These are phyloP conservation scores for Dipodomys ordii DNA, from an alignment of 2,113 vertebrate species.

Conservation along the genomic window DNA sequence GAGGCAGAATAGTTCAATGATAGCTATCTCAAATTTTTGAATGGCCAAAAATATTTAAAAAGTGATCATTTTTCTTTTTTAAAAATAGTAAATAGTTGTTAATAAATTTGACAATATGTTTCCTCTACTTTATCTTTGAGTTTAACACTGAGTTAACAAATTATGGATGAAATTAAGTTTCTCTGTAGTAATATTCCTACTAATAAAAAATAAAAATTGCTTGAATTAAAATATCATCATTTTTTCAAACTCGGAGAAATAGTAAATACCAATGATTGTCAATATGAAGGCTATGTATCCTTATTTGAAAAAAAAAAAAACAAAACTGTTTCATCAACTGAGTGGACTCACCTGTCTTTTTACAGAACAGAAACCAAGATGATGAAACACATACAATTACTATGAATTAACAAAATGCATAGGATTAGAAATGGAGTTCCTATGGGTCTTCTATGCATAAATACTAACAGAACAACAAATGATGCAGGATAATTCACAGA, in stretches of 20 bases:
- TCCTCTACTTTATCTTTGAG: background rate
- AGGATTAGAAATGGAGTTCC: background rate
- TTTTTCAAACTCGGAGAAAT: background rate
- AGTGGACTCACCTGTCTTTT: slow-evolving; percentile 3
- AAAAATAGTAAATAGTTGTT: background rate
- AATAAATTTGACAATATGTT: background rate
- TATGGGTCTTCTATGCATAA: background rate
- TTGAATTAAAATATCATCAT: background rate
- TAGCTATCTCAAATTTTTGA: too few species aligned
- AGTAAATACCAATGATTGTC: background rate
- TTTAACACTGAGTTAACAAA: background rate
- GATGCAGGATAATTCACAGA: background rate
- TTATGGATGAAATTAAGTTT: background rate
- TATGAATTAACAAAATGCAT: background rate
- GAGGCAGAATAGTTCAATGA: background rate
- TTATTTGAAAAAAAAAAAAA: background rate
- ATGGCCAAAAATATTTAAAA: background rate
- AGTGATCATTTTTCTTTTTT: background rate
- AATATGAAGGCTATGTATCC: background rate
- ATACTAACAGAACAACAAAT: background rate
- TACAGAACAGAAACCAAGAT: background rate
- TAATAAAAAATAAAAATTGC: background rate
- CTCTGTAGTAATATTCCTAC: background rate
- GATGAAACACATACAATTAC: too few species aligned
- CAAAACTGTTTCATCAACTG: background rate